phyloP scores from a whole-genome alignment of 2,797 vertebrate species.

The Carduelis carduelis region DNA sequence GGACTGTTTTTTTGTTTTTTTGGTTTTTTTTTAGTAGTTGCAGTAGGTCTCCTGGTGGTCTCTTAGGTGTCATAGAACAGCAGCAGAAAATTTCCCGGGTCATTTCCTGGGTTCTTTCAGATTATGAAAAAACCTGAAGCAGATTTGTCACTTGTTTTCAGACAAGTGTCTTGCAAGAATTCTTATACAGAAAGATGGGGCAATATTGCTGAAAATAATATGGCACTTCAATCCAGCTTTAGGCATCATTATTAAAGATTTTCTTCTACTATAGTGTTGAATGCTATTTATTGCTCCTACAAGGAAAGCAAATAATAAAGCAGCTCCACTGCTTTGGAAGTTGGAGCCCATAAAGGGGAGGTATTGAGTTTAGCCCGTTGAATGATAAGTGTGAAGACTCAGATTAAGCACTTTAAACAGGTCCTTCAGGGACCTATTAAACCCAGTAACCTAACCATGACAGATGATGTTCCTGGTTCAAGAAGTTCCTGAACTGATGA shows the following conservation, averaged over 20 bases:
- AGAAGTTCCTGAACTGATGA: not conserved
- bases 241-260: not conserved
- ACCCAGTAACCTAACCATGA: not conserved
- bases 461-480: not conserved
- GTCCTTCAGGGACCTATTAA: not conserved
- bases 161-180: not conserved
- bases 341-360: not conserved
- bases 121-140: not conserved
- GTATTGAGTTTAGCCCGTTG: not conserved
- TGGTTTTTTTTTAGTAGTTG: not conserved
- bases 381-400: not conserved
- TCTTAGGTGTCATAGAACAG: not conserved
- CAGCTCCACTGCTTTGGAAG: not conserved
- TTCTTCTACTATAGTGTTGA: not conserved
- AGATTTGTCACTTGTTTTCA: not conserved
- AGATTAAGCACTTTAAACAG: not conserved
- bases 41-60: not conserved
- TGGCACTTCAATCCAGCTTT: not conserved
- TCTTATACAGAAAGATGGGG: not conserved
- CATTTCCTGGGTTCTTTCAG: not conserved
- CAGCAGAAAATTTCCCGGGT: not conserved
- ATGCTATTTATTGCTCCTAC: not conserved
- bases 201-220: not conserved
- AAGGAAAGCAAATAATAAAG: not conserved
- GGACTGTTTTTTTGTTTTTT: not conserved